phyloP scores from a whole-genome alignment of 2,888 invertebrate species.

The Conomelus anceps region DNA sequence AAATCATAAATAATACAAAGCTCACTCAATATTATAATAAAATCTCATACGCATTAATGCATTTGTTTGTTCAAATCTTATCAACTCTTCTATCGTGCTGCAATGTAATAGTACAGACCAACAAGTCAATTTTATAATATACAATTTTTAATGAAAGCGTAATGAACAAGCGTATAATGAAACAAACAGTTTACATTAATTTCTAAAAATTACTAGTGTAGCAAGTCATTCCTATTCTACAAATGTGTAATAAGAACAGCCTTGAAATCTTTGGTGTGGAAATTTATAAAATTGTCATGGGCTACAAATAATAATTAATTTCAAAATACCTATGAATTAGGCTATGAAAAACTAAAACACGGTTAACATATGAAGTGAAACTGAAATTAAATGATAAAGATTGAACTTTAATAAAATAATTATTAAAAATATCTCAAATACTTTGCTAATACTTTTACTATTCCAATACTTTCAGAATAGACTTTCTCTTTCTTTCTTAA shows the following conservation, averaged over 20 bases:
- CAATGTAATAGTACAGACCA: background rate
- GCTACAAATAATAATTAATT: background rate
- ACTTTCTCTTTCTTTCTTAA: background rate
- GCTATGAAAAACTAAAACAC: background rate
- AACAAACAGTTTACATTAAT: background rate
- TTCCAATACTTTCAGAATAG: background rate
- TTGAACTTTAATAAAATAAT: background rate
- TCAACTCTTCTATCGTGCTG: background rate
- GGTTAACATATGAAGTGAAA: background rate
- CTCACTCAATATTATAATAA: background rate
- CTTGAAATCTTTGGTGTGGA: background rate
- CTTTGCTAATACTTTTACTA: background rate
- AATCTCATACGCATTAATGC: background rate
- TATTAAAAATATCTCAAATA: background rate
- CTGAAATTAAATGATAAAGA: background rate
- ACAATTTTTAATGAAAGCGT: background rate
- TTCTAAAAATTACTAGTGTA: background rate
- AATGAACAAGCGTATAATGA: background rate
- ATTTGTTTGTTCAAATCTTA: background rate
- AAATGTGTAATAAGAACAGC: background rate
- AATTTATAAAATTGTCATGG: background rate
- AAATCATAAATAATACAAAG: background rate
- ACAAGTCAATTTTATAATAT: background rate
- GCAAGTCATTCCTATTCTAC: background rate
- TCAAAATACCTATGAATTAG: background rate